Evolutionary conservation across 2,797 vertebrate genomes (phyloP), one percentile per base, ranked within the genome.

Genomic region (Hipposideros larvatus): DNA sequence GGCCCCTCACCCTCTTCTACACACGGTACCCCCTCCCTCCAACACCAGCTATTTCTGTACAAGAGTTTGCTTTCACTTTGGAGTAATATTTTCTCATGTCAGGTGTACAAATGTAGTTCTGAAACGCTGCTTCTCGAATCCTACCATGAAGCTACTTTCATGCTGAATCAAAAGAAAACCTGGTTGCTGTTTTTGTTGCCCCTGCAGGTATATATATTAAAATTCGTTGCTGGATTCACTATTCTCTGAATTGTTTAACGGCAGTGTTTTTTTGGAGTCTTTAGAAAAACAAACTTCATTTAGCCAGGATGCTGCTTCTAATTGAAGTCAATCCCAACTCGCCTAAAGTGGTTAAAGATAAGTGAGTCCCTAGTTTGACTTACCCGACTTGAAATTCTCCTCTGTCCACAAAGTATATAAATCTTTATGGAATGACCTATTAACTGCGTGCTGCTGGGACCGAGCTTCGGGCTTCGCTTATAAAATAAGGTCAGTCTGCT

Each of bases 401-500:
- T 93, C 57, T 61, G 68, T 65, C 80, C 53, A 85, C 31, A n/a
- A 91, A 96, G 78, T 51, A 78, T 71, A 96, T 96, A 93, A 96
- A 98, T 96, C 96, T 96, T 96, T 97, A 94, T 53, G 51, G 66
- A 73, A 87, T 94, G 94, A 91, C 94, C 96, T 97, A 94, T 82
- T 96, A 96, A 86, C 79, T 87, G 71, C 53, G 48, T 66, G 41
- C 83, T 94, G 74, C 85, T 61, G 90, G 87, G 83, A 96, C 79
- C 5, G 37, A 82, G 94, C 93, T 85, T 66, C 43, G 28, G 78
- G 86, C 61, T 96, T 96, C 96, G 70, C 66, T 93, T 74, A 94
- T 96, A 96, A 96, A 97, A 97, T 96, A 96, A 98, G 94, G 96
- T 95, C 92, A 96, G 73, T 96, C 77, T 93, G 91, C 88, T 94